Base-by-base conservation (phyloP, 2,797 vertebrate genomes). In the Oreortyx pictus region DNA sequence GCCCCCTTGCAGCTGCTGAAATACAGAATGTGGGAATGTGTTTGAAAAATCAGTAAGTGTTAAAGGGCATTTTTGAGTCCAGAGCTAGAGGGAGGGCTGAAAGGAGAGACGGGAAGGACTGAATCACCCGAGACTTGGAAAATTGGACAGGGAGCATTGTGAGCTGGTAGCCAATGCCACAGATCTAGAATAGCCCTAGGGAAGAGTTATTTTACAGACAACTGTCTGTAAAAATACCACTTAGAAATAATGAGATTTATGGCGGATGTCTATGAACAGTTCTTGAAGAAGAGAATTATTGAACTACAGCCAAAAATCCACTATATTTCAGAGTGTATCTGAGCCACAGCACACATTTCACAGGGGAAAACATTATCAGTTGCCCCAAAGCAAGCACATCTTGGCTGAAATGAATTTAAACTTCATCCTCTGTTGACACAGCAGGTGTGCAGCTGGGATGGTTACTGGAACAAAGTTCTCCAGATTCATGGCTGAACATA, bases 81-180 rank as follows among this genome's bases (percentile, higher is more conserved):
- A 71, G 43, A 59, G n/a, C 71, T 66, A 81, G 65, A 81, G 25
- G 44, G 86, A 57, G 73, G n/a, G 20, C 54, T 81, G 57, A 79
- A 65, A 73, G 50, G 74, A 76, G 77, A 76, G 65, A 78, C 5
- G 14, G 75, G 70, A 95, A 91, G 59, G 56, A 91, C 77, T 95
- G 94, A 96, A 88, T 96, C 94, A 94, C 60, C 85, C 18, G 9
- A 83, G 66, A 72, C 72, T 70, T 94, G 91, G 90, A 95, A 96
- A 96, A 93, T 44, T 90, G 89, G 92, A 94, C 50, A 74, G 84
- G 57, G 94, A 90, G 49, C 54, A 43, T 80, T 96, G 54, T 77
- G 72, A 95, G 70, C 88, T 91, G 77, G 81, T 81, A 82, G 78
- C 87, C 82, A 94, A 6, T 0, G 7, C 49, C 56, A 84, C 68